phyloP scores from a whole-genome alignment of 2,888 invertebrate genomes.

The Bursaphelenchus okinawaensis region DNA sequence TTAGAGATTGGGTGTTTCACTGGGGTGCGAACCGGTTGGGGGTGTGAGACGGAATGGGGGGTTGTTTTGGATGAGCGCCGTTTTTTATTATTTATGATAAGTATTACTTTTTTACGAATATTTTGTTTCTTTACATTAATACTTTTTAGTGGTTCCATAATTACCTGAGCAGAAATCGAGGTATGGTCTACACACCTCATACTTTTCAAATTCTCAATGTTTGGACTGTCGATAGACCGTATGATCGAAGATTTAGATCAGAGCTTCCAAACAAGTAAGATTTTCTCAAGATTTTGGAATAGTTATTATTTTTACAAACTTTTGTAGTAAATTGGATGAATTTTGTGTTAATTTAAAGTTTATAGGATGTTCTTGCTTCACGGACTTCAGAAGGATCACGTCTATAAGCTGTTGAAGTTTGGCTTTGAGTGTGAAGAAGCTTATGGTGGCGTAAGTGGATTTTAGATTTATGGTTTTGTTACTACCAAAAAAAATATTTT shows the following conservation, averaged over 20 bases:
- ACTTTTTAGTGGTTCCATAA: not conserved
- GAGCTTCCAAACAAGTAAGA: not conserved
- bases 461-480: not conserved
- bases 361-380: not conserved
- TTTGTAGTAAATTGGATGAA: not conserved
- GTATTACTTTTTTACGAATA: too few species aligned
- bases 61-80: too few species aligned
- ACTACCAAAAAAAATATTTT: not conserved
- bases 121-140: too few species aligned
- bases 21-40: too few species aligned
- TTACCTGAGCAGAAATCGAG: not conserved
- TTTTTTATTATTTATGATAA: too few species aligned
- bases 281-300: not conserved
- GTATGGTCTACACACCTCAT: not conserved
- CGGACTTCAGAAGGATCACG: not conserved
- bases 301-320: not conserved
- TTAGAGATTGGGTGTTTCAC: too few species aligned
- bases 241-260: not conserved
- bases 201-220: not conserved
- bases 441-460: not conserved
- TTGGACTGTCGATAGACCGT: not conserved
- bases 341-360: not conserved
- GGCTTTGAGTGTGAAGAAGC: not conserved
- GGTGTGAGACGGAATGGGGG: too few species aligned
- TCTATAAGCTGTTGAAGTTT: not conserved